Percentiles rank a stretch among this genome's conserved stretches.
phyloP scores from a whole-genome alignment of 1,140 invertebrate species.

The Nephotettix cincticeps region DNA sequence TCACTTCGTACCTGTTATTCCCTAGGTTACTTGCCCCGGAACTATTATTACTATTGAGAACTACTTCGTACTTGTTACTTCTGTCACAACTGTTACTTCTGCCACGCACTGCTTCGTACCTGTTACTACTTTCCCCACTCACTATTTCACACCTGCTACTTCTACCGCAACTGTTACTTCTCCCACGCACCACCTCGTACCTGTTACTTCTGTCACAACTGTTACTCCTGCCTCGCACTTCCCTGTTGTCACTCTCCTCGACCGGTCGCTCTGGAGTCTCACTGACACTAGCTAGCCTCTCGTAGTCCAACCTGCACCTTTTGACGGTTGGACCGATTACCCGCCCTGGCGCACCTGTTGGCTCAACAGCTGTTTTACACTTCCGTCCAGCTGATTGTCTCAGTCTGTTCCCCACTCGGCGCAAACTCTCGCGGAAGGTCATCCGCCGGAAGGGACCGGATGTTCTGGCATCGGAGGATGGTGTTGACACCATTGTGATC shows the following conservation, averaged over 20 bases:
- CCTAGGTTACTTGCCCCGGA: background rate
- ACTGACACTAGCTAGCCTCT: background rate
- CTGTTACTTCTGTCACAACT: background rate
- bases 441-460: background rate
- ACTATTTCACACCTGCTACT: too few species aligned
- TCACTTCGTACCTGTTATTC: background rate
- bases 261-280: background rate
- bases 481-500: background rate
- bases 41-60: background rate
- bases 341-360: background rate
- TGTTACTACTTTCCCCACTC: too few species aligned
- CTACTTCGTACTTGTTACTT: background rate
- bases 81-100: background rate
- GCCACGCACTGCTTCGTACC: background rate
- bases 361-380: conserved; percentile 11
- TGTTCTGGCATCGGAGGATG: background rate
- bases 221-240: too few species aligned
- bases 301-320: conserved; percentile 9
- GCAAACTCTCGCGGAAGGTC: conserved; percentile 63
- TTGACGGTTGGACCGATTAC: conserved; percentile 9
- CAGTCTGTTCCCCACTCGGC: conserved; percentile 53
- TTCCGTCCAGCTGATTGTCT: conserved; percentile 38
- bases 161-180: background rate
- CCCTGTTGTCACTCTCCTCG: background rate
- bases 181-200: background rate